Evolutionary conservation across 2,113 vertebrate species (phyloP).

Genomic region (Gavia stellata): DNA sequence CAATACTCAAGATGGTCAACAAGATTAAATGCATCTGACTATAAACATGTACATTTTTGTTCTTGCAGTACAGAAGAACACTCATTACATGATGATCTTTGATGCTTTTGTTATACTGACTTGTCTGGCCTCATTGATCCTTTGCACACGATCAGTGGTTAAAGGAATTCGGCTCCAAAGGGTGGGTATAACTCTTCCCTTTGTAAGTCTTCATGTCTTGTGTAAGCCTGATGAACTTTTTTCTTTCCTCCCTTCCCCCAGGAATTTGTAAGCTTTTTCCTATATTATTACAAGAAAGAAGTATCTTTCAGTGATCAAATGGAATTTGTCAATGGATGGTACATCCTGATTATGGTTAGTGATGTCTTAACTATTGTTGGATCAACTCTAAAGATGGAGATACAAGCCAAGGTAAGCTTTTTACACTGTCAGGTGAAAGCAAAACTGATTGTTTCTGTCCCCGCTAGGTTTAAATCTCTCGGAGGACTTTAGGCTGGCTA

Average conservation of each 20-base stretch:
- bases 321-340: slow-evolving; percentile 96
- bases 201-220: not conserved
- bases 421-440: not conserved
- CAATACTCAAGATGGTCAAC: not conserved
- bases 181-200: slow-evolving; percentile 70
- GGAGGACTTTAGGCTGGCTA: not conserved
- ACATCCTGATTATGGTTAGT: slow-evolving; percentile 87
- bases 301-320: slow-evolving; percentile 83
- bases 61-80: slow-evolving; percentile 82
- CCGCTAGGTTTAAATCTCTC: not conserved
- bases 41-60: not conserved
- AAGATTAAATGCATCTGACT: not conserved
- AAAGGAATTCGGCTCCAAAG: slow-evolving; percentile 84
- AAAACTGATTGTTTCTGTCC: not conserved
- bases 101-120: slow-evolving; percentile 85
- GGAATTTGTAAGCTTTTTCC: slow-evolving; percentile 87
- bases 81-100: slow-evolving; percentile 84
- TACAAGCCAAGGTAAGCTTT: slow-evolving; percentile 86
- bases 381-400: slow-evolving; percentile 91
- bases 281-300: slow-evolving; percentile 76
- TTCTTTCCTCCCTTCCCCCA: slow-evolving; percentile 44
- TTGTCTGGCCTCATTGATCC: slow-evolving; percentile 83
- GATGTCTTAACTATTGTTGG: slow-evolving; percentile 86
- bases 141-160: slow-evolving; percentile 84
- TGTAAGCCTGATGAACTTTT: not conserved